These are phyloP conservation scores for Enteromius anoplus DNA, from an alignment of 2,797 vertebrate genomes.

Conservation along the genomic window DNA sequence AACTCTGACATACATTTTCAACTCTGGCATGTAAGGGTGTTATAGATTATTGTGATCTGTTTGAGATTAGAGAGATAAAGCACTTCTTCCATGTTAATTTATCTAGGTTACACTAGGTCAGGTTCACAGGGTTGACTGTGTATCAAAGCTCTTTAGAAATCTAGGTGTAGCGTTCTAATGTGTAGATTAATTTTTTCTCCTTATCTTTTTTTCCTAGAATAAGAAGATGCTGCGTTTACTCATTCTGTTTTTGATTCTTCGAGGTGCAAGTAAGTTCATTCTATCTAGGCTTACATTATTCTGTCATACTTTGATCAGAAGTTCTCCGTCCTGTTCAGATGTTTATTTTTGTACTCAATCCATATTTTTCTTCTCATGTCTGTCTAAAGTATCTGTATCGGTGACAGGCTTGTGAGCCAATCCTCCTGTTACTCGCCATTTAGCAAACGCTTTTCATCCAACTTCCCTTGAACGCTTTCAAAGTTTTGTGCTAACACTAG, in stretches of 20 bases:
- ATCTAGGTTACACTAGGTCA: conserved; percentile 2
- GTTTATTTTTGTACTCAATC: conserved; percentile 39
- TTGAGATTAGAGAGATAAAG: conserved; percentile 18
- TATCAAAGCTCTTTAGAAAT: conserved; percentile 6
- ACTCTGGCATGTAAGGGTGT: neutral
- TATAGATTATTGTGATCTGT: neutral
- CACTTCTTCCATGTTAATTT: neutral
- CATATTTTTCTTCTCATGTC: conserved; percentile 17
- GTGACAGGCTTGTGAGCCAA: conserved; percentile 16
- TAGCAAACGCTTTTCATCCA: conserved; percentile 17
- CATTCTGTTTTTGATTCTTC: conserved; percentile 76
- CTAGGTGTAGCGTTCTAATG: neutral
- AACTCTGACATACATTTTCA: conserved; percentile 14
- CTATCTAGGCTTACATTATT: neutral
- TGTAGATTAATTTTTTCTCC: conserved; percentile 17
- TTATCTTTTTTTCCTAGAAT: conserved; percentile 65
- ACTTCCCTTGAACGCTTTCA: neutral
- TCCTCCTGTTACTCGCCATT: conserved; percentile 10
- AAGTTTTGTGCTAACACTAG: neutral
- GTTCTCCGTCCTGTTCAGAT: neutral
- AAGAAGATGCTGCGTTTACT: conserved; percentile 82
- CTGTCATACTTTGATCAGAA: conserved; percentile 5
- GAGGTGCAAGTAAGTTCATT: conserved; percentile 71
- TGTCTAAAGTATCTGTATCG: conserved; percentile 4
- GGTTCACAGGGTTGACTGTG: neutral